Conservation (phyloP, 2,888 invertebrate genomes). For the Zootermopsis nevadensis region DNA sequence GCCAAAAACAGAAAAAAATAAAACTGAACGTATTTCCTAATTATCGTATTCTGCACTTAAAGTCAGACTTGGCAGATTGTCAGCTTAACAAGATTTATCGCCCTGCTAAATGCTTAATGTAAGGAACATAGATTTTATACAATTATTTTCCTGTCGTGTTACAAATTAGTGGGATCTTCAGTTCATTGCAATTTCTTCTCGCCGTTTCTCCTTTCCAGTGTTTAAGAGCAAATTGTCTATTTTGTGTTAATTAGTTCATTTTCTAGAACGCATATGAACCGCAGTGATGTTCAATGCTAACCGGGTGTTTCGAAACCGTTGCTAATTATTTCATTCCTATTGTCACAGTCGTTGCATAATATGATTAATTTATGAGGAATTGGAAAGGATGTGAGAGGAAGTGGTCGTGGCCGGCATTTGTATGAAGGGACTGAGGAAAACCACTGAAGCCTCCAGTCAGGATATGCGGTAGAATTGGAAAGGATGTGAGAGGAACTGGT, state of each 20-base stretch:
- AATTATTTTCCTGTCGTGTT: constrained; percentile 2
- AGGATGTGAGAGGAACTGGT: too few relatives aligned
- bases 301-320: too few relatives aligned
- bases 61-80: constrained; percentile 3
- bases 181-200: neutral
- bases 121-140: neutral
- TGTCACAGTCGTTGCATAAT: too few relatives aligned
- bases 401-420: too few relatives aligned
- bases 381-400: too few relatives aligned
- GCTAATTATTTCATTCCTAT: too few relatives aligned
- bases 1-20: too few relatives aligned
- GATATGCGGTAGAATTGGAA: too few relatives aligned
- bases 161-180: neutral
- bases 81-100: neutral
- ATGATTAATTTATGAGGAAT: too few relatives aligned
- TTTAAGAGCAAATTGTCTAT: neutral
- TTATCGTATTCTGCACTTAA: neutral
- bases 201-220: neutral
- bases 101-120: neutral
- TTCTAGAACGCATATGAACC: neutral
- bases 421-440: too few relatives aligned
- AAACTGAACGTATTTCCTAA: neutral
- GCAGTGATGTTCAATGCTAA: too few relatives aligned
- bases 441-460: too few relatives aligned
- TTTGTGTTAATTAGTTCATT: neutral